A percentile compares a stretch with the other conserved stretches of the same genome.
Conservation (phyloP, 2,797 vertebrate species). For the Balearica regulorum region DNA sequence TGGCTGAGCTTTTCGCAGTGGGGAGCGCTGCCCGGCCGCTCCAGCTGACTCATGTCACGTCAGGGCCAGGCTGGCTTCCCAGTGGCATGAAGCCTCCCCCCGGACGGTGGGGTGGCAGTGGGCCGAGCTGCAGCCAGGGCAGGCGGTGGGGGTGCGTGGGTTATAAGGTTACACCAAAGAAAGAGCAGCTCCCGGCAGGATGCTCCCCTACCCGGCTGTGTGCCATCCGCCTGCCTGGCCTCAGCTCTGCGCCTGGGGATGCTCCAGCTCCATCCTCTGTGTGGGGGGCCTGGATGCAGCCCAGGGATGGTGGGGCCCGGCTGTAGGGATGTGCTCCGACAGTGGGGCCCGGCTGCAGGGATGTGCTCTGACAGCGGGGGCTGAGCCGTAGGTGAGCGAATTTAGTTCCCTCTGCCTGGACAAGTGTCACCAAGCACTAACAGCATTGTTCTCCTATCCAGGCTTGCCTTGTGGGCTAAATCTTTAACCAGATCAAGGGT, state of each 20-base stretch:
- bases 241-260: not conserved
- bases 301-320: rapidly evolving
- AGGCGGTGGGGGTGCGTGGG: rapidly evolving
- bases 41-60: not conserved
- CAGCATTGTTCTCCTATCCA: not conserved
- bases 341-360: not conserved
- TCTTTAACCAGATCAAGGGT: slow-evolving; percentile 59
- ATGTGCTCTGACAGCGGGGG: not conserved
- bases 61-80: not conserved
- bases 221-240: not conserved
- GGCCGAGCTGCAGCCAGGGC: not conserved
- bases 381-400: not conserved
- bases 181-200: not conserved
- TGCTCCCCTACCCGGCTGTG: rapidly evolving
- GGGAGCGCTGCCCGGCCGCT: rapidly evolving
- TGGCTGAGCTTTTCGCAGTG: rapidly evolving
- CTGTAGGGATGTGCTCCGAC: not conserved
- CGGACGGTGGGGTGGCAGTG: rapidly evolving
- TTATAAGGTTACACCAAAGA: not conserved
- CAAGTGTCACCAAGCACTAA: slow-evolving; percentile 20
- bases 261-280: not conserved
- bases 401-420: not conserved
- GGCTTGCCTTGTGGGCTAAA: not conserved
- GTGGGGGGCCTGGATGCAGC: not conserved
- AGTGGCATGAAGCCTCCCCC: not conserved